Evolutionary conservation across 2,797 vertebrate genomes (phyloP).

Genomic region (Austrolebias charrua): DNA sequence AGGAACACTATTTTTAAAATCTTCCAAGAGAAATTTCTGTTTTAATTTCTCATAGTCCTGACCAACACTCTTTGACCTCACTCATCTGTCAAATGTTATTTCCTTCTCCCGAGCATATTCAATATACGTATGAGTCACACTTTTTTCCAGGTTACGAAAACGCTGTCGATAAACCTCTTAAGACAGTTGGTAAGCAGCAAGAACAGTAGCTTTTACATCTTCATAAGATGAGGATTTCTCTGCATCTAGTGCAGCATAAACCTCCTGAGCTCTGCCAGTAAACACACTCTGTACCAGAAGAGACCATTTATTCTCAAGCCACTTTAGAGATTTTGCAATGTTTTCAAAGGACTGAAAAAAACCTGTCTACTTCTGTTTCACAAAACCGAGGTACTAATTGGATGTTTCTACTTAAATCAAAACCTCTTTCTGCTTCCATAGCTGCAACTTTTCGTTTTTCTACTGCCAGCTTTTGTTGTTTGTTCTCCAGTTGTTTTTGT

Average conservation of each 20-base stretch:
- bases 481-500: neutral
- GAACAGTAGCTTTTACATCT: too few relatives aligned
- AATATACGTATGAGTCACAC: neutral
- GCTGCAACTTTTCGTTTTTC: neutral
- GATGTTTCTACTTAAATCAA: neutral
- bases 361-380: neutral
- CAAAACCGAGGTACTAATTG: neutral
- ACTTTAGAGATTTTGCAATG: constrained; percentile 1
- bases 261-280: too few relatives aligned
- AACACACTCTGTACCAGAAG: neutral
- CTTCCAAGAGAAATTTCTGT: too few relatives aligned
- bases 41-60: too few relatives aligned
- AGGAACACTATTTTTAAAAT: too few relatives aligned
- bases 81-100: too few relatives aligned
- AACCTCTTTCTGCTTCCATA: neutral
- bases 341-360: neutral
- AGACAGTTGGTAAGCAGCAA: too few relatives aligned
- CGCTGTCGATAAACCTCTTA: too few relatives aligned
- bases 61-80: neutral
- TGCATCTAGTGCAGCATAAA: too few relatives aligned
- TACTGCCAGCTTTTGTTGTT: neutral
- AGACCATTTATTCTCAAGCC: neutral
- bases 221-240: too few relatives aligned
- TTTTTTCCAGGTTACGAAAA: neutral
- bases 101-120: neutral